Percentiles rank a stretch among this genome's conserved stretches.
Conservation (phyloP, 2,113 vertebrate genomes). For the Machaerirhynchus nigripectus region DNA sequence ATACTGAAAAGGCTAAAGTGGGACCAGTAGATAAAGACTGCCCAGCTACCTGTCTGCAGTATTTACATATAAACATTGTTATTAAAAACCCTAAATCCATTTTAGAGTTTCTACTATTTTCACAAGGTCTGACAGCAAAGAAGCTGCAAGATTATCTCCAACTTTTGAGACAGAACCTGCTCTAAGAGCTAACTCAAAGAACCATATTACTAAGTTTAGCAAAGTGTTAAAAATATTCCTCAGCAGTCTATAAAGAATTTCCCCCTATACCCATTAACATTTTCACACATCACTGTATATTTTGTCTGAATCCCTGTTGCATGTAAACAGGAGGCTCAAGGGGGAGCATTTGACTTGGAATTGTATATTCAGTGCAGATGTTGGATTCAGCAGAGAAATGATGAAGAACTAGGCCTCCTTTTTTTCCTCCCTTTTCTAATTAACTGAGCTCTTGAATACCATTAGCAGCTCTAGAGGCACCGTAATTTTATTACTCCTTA, state of each 20-base stretch:
- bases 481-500: not conserved
- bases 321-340: not conserved
- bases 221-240: constrained; percentile 4
- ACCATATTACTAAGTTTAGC: not conserved
- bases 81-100: not conserved
- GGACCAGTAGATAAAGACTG: not conserved
- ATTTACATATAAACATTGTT: not conserved
- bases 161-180: not conserved
- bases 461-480: not conserved
- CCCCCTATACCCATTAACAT: not conserved
- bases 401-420: not conserved
- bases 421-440: not conserved
- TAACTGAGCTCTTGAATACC: not conserved
- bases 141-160: not conserved
- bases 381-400: not conserved
- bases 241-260: not conserved
- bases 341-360: not conserved
- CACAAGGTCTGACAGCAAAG: not conserved
- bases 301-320: constrained; percentile 14
- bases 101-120: not conserved
- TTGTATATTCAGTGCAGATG: not conserved
- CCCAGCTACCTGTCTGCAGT: not conserved
- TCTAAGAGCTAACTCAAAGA: not conserved
- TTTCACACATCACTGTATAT: not conserved
- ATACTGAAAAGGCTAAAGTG: not conserved